Evolutionary conservation across 2,113 vertebrate species (phyloP).

Genomic region (Ceyx melanurus): DNA sequence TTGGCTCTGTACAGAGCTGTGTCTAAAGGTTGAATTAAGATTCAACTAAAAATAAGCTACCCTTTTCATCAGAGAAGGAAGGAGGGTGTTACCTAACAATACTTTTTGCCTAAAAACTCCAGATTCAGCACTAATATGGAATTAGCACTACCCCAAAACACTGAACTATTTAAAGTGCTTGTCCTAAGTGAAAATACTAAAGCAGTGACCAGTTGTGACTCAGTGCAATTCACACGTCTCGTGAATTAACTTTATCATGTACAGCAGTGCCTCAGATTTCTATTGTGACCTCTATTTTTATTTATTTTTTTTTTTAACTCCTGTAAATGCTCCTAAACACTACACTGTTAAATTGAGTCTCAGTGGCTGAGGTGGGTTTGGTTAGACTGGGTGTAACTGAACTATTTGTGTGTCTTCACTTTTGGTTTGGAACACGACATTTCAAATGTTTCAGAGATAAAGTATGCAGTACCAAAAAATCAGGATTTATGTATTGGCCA

Average conservation of each 20-base stretch:
- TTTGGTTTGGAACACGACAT: slow-evolving; percentile 50
- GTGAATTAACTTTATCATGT: not conserved
- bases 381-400: not conserved
- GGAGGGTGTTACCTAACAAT: not conserved
- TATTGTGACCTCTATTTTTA: not conserved
- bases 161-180: not conserved
- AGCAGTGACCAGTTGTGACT: not conserved
- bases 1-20: not conserved
- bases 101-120: not conserved
- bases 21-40: not conserved
- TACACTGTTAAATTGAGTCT: not conserved
- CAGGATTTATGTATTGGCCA: slow-evolving; percentile 69
- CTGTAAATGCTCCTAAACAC: not conserved
- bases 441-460: slow-evolving; percentile 78
- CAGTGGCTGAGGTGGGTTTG: slow-evolving; percentile 26
- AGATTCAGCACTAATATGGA: not conserved
- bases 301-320: not conserved
- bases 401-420: not conserved
- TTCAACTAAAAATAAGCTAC: not conserved
- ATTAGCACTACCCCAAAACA: not conserved
- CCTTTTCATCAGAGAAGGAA: not conserved
- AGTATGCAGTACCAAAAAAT: slow-evolving; percentile 75
- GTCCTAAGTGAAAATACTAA: not conserved
- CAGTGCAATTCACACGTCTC: not conserved
- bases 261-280: slow-evolving; percentile 23